Base-by-base conservation (phyloP, 2,113 vertebrate species). In the Chamaetylas fuelleborni region DNA sequence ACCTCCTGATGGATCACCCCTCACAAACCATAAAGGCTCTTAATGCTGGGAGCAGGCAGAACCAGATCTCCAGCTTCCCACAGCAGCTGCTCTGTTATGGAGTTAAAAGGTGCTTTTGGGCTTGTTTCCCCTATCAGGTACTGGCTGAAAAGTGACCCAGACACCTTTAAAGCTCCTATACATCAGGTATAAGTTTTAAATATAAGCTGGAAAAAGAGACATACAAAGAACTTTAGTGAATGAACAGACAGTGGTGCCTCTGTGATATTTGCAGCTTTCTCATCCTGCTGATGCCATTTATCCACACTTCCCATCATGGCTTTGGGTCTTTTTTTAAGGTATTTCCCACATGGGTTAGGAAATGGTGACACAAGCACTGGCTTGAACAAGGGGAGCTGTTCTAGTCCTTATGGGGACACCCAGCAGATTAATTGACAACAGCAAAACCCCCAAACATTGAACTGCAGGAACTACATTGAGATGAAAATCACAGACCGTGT, bases 21-120 rank as follows among this genome's bases (percentile, higher is more conserved):
- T 94, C 94, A 81, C 87, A 93, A 73, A 82, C 87, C 93, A 92
- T 90, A 90, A 95, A 83, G 74, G 87, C 79, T 94, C 42, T 95
- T 91, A 90, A 61, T 51, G 82, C 0, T 60, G 81, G 90, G 93
- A 81, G 53, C 93, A 90, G 81, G 28, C 81, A 88, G 64, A 71
- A 88, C 51, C 78, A 74, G 84, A 53, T 73, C 86, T 82, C 36
- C 58, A 65, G 66, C 64, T 77, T 91, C 86, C 81, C 58, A 5
- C 64, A 79, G 77, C 81, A 79, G 48, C 70, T 67, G 76, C 72
- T 83, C 62, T 42, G 34, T 45, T 78, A 24, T 0, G 16, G 90
- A 84, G 34, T 23, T 88, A 51, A 85, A 94, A 84, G 22, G 29
- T 33, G 19, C 42, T 12, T 70, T 61, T 62, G 50, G 71, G 86